Evolutionary conservation across 2,113 vertebrate genomes (phyloP).

Genomic region (Neofelis nebulosa): DNA sequence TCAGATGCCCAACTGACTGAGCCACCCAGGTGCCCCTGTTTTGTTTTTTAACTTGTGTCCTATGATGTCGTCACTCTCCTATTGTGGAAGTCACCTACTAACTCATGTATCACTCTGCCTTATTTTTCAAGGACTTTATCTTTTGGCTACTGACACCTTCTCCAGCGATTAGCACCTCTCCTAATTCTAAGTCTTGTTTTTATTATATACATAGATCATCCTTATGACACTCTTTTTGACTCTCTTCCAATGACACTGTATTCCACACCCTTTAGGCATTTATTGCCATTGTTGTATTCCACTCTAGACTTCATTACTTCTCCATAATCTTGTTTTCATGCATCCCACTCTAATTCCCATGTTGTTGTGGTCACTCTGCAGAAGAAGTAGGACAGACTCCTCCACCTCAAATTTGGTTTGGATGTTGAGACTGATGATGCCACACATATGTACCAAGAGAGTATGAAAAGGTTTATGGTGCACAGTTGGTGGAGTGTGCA

Average conservation of each 20-base stretch:
- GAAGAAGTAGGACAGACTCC: neutral
- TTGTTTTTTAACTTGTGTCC: neutral
- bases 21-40: too few species aligned
- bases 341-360: neutral
- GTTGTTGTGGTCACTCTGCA: neutral
- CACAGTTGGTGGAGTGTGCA: neutral
- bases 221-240: neutral
- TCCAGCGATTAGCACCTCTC: neutral
- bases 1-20: too few species aligned
- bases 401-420: neutral
- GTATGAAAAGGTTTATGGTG: neutral
- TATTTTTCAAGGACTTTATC: conserved; percentile 18
- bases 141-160: neutral
- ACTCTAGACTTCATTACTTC: neutral
- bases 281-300: neutral
- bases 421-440: neutral
- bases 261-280: neutral
- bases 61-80: neutral
- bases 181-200: neutral
- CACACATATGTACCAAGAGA: neutral
- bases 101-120: neutral
- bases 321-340: neutral
- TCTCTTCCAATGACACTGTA: neutral
- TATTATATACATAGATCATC: neutral
- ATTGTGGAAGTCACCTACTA: neutral